phyloP scores from a whole-genome alignment of 2,113 vertebrate genomes.

The Pangasianodon gigas region DNA sequence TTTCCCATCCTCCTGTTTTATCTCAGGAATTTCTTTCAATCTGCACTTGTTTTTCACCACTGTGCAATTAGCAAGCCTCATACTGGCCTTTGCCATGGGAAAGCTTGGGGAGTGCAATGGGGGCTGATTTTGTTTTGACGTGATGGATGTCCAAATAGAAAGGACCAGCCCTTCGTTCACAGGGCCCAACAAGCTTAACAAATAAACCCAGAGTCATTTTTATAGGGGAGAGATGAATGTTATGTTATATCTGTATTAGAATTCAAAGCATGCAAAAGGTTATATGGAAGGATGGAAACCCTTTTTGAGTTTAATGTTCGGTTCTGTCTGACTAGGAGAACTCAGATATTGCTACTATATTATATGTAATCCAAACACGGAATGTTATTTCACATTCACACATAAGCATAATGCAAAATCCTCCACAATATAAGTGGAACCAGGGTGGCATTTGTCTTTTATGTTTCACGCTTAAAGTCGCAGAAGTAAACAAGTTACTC shows the following conservation, averaged over 20 bases:
- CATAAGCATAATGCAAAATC: neutral
- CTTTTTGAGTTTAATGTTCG: constrained; percentile 9
- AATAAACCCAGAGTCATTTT: constrained; percentile 31
- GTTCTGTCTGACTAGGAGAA: constrained; percentile 43
- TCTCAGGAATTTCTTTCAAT: constrained; percentile 55
- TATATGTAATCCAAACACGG: neutral
- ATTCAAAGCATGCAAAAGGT: constrained; percentile 36
- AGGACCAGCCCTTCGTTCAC: constrained; percentile 44
- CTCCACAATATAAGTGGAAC: neutral
- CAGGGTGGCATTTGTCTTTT: neutral
- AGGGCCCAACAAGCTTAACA: constrained; percentile 31
- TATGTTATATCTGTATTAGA: constrained; percentile 35
- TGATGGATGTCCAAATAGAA: constrained; percentile 37
- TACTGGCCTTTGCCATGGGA: constrained; percentile 47
- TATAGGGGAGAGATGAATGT: neutral
- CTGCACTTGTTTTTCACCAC: constrained; percentile 48
- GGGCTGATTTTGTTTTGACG: constrained; percentile 51
- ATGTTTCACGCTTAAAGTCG: neutral
- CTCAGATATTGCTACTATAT: constrained; percentile 40
- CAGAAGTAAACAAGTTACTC: constrained; percentile 20
- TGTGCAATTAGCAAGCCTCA: constrained; percentile 48
- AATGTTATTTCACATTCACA: neutral
- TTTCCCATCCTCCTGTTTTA: constrained; percentile 6
- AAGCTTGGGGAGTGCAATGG: constrained; percentile 44
- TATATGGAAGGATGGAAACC: constrained; percentile 36